phyloP scores from a whole-genome alignment of 2,888 invertebrate genomes.

The Minunthozetes semirufus region DNA sequence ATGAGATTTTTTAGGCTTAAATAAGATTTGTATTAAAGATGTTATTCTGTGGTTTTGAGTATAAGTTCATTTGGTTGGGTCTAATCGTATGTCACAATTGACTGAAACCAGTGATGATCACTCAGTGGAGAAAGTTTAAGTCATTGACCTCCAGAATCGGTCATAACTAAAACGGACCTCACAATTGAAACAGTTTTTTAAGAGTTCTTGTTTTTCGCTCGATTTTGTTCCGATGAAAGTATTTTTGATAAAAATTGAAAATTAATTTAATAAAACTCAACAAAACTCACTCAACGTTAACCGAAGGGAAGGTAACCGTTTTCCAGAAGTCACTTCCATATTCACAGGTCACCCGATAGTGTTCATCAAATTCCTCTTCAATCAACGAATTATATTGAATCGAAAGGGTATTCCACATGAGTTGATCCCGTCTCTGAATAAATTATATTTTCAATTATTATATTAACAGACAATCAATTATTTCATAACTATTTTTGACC shows the following conservation, averaged over 20 bases:
- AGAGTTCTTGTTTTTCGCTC: not conserved
- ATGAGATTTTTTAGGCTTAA: slow-evolving; percentile 6
- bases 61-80: not conserved
- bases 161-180: slow-evolving; percentile 5
- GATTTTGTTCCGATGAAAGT: not conserved
- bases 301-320: slow-evolving; percentile 86
- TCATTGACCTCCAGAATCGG: not conserved
- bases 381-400: slow-evolving; percentile 88
- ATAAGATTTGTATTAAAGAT: not conserved
- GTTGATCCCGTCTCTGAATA: slow-evolving; percentile 50
- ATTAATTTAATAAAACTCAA: slow-evolving; percentile 52
- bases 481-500: too few species aligned
- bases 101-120: slow-evolving; percentile 7
- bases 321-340: slow-evolving; percentile 96
- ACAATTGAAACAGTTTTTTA: not conserved
- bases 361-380: slow-evolving; percentile 88
- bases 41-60: not conserved
- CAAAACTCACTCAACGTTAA: slow-evolving; percentile 80
- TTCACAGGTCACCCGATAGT: slow-evolving; percentile 91
- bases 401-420: slow-evolving; percentile 94
- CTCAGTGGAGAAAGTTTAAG: not conserved
- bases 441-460: not conserved
- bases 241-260: not conserved
- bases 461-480: too few species aligned
- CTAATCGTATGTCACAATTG: not conserved